Evolutionary conservation across 2,113 vertebrate genomes (phyloP).

Genomic region (Todiramphus chloris): DNA sequence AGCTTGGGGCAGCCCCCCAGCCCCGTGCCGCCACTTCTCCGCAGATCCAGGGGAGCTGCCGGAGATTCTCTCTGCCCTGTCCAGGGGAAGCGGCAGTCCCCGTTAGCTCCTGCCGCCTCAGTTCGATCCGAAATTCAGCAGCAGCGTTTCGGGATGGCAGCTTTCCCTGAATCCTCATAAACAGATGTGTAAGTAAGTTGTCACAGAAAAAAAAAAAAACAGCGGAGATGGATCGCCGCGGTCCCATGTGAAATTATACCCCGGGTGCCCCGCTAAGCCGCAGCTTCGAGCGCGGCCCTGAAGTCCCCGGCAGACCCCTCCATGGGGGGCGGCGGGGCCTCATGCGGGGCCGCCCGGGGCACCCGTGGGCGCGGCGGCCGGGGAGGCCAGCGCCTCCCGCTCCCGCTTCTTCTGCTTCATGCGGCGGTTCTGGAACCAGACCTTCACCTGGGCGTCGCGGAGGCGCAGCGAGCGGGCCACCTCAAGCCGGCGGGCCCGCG

Average conservation of each 20-base stretch:
- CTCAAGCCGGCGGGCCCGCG: conserved; percentile 73
- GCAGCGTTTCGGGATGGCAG: background rate
- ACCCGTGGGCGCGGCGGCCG: background rate
- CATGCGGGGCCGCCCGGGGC: conserved; percentile 1
- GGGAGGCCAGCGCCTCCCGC: conserved; percentile 69
- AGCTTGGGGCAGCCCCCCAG: background rate
- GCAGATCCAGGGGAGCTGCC: background rate
- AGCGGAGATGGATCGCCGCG: background rate
- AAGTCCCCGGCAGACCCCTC: background rate
- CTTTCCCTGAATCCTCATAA: background rate
- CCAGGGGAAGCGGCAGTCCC: background rate
- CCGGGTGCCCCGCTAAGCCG: background rate
- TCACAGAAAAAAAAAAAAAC: background rate
- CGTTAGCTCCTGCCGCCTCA: background rate
- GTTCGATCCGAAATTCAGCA: background rate
- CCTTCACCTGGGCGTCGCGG: conserved; percentile 90
- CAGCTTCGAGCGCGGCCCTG: background rate
- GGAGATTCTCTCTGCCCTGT: background rate
- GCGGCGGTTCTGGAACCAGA: conserved; percentile 97
- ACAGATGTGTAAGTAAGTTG: background rate
- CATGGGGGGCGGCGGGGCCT: background rate
- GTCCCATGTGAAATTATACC: background rate
- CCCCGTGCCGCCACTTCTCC: background rate
- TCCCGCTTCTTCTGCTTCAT: conserved; percentile 91
- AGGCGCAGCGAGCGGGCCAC: conserved; percentile 76